A percentile compares a stretch with the other conserved stretches of the same genome.
These are phyloP conservation scores for Calephelis perditalis DNA, from an alignment of 2,888 invertebrate species.

Conservation along the genomic window DNA sequence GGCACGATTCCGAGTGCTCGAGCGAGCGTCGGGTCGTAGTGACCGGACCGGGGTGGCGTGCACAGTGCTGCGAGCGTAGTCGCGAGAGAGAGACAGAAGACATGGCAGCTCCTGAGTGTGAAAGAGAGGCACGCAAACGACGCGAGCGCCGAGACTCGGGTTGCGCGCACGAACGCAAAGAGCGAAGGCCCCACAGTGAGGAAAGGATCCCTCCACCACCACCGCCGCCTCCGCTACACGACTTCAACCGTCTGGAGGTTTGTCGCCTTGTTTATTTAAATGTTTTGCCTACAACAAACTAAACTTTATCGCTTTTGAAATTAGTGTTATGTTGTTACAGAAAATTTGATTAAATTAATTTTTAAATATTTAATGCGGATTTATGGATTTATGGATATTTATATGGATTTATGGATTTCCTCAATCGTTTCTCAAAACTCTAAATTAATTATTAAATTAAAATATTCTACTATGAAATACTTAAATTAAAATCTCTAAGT, in stretches of 20 bases:
- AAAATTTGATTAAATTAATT: no score
- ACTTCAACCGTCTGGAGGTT: slow-evolving; percentile 67
- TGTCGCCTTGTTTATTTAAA: slow-evolving; percentile 10
- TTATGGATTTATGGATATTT: no score
- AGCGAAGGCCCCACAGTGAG: slow-evolving; percentile 67
- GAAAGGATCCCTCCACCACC: slow-evolving; percentile 65
- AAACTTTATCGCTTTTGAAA: no score
- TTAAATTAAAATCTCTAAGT: no score
- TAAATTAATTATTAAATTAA: no score
- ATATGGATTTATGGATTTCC: no score
- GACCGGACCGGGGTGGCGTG: slow-evolving; percentile 70
- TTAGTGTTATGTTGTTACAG: no score
- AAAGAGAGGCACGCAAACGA: slow-evolving; percentile 78
- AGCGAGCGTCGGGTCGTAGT: slow-evolving; percentile 69
- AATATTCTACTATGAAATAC: no score
- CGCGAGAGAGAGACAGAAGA: slow-evolving; percentile 61
- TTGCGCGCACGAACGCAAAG: slow-evolving; percentile 68
- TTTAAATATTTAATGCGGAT: no score
- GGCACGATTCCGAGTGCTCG: slow-evolving; percentile 67
- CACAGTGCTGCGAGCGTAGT: slow-evolving; percentile 67
- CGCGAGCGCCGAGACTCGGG: slow-evolving; percentile 80
- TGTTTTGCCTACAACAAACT: slow-evolving; percentile 1
- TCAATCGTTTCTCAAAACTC: no score
- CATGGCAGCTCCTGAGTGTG: slow-evolving; percentile 75
- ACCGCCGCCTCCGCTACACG: slow-evolving; percentile 65